Conservation (phyloP, 2,113 vertebrate genomes). For the Triplophysa siluroides region DNA sequence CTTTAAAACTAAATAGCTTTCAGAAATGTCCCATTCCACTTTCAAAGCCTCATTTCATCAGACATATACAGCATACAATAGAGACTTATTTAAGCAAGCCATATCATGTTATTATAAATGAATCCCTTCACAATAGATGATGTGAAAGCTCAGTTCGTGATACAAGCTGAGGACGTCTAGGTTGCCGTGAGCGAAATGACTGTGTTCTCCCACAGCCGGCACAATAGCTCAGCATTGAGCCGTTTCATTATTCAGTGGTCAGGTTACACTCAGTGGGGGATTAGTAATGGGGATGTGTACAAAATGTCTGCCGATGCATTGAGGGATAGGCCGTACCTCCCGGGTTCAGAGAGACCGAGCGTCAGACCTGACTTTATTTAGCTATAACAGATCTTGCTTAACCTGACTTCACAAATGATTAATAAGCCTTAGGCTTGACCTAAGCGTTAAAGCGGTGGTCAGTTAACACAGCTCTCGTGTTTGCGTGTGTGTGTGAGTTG, state of each 20-base stretch:
- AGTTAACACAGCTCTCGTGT: conserved; percentile 19
- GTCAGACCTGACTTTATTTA: conserved; percentile 25
- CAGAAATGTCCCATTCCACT: neutral
- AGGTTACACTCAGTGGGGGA: conserved; percentile 53
- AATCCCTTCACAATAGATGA: conserved; percentile 48
- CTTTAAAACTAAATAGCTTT: conserved; percentile 1
- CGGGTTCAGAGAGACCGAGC: conserved; percentile 48
- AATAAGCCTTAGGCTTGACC: conserved; percentile 21
- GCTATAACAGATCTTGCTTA: conserved; percentile 47
- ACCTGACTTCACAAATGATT: conserved; percentile 48
- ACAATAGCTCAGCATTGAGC: conserved; percentile 46
- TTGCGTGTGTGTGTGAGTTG: conserved; percentile 17
- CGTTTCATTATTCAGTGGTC: conserved; percentile 54
- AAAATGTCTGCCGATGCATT: conserved; percentile 52
- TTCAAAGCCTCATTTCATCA: conserved; percentile 13
- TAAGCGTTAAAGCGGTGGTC: conserved; percentile 19
- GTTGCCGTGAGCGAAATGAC: conserved; percentile 35
- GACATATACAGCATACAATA: conserved; percentile 12
- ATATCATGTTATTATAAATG: conserved; percentile 34
- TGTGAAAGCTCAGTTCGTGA: conserved; percentile 49
- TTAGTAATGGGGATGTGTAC: conserved; percentile 53
- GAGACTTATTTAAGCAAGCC: conserved; percentile 44
- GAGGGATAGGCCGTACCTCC: conserved; percentile 46
- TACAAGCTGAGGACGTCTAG: conserved; percentile 38
- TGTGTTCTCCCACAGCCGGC: conserved; percentile 31